Percentiles rank a stretch among this genome's conserved stretches.
These are phyloP conservation scores for Serranus cabrilla DNA, from an alignment of 2,797 vertebrate genomes.

Conservation along the genomic window DNA sequence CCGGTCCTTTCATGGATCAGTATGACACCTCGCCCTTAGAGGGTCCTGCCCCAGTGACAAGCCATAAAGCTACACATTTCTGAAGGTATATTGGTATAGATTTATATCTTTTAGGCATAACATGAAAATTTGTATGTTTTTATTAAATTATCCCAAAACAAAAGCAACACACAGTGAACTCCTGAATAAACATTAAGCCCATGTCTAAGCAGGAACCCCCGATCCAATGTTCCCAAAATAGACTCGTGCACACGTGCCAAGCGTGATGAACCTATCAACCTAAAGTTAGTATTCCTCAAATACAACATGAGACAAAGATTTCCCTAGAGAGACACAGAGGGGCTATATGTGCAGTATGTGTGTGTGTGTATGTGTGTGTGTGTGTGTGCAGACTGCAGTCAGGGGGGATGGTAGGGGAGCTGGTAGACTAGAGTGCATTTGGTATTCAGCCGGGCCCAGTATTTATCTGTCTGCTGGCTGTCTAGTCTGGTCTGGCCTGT, in stretches of 20 bases:
- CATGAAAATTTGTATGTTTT: conserved; percentile 22
- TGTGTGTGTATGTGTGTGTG: conserved; percentile 27
- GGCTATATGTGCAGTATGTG: conserved; percentile 30
- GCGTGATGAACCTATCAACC: conserved; percentile 68
- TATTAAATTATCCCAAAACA: conserved; percentile 40
- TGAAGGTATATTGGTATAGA: too few species aligned
- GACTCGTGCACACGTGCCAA: conserved; percentile 48
- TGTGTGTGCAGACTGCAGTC: conserved; percentile 61
- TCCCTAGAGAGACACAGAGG: conserved; percentile 59
- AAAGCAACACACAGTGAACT: conserved; percentile 23
- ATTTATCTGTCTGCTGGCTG: conserved; percentile 89
- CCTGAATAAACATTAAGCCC: conserved; percentile 51
- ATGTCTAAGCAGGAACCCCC: conserved; percentile 60
- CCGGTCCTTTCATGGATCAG: too few species aligned
- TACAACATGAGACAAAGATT: conserved; percentile 68
- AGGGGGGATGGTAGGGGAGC: conserved; percentile 63
- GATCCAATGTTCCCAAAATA: conserved; percentile 54
- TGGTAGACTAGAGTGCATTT: conserved; percentile 81
- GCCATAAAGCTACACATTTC: too few species aligned
- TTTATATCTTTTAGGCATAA: conserved; percentile 5
- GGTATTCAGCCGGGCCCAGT: conserved; percentile 84
- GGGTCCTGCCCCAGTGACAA: too few species aligned
- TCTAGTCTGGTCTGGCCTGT: conserved; percentile 85
- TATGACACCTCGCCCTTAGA: too few species aligned
- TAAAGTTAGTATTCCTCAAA: conserved; percentile 77